phyloP scores from a whole-genome alignment of 1,140 invertebrate genomes.

The Drosophila sulfurigaster region DNA sequence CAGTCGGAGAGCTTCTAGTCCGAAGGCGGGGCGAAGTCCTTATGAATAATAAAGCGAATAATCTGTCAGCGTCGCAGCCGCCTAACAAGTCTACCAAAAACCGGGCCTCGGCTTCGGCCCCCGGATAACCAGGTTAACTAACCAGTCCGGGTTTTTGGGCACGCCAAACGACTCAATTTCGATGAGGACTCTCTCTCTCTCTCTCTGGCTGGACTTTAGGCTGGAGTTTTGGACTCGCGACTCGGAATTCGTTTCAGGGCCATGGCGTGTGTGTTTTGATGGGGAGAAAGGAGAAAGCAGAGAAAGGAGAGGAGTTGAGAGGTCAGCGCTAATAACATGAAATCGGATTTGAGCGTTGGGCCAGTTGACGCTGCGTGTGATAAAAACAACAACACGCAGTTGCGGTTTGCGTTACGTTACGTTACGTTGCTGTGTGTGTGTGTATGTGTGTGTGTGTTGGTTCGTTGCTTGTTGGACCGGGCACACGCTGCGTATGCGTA shows the following conservation, averaged over 20 bases:
- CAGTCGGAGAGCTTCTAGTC: neutral
- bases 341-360: slow-evolving; percentile 77
- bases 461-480: neutral
- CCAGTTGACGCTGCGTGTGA: slow-evolving; percentile 72
- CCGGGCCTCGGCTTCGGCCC: neutral
- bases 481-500: slow-evolving; percentile 79
- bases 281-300: neutral
- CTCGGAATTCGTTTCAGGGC: slow-evolving; percentile 6
- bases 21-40: slow-evolving; percentile 48
- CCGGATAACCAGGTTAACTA: slow-evolving; percentile 43
- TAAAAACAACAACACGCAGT: slow-evolving; percentile 78
- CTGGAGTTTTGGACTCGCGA: slow-evolving; percentile 4
- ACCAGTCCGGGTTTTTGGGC: slow-evolving; percentile 18
- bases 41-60: slow-evolving; percentile 84
- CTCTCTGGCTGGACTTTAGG: slow-evolving; percentile 1
- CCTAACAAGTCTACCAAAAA: slow-evolving; percentile 36
- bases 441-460: too few relatives aligned
- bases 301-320: neutral
- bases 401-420: slow-evolving; percentile 63
- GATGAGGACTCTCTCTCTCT: slow-evolving; percentile 40
- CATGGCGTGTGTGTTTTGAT: slow-evolving; percentile 23
- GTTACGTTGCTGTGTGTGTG: slow-evolving; percentile 16
- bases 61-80: slow-evolving; percentile 80
- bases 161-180: slow-evolving; percentile 76
- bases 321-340: slow-evolving; percentile 74